Percentiles rank a stretch among this genome's conserved stretches.
phyloP scores from a whole-genome alignment of 2,888 invertebrate genomes.

The Agonopterix arenella region DNA sequence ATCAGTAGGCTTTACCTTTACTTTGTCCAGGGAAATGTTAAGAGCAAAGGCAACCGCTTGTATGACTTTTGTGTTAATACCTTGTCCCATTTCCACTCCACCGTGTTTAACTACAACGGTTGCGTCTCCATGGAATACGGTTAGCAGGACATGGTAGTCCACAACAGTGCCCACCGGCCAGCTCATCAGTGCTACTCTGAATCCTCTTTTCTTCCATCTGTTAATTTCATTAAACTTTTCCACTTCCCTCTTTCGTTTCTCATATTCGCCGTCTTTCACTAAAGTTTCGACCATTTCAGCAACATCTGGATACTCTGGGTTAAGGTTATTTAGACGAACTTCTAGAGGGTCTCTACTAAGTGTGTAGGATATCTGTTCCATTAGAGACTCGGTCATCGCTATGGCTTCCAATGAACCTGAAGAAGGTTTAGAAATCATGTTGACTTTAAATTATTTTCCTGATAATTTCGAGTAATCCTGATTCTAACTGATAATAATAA shows the following conservation, averaged over 20 bases:
- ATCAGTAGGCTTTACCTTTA: constrained; percentile 80
- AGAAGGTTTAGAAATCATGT: neutral
- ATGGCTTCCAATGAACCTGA: constrained; percentile 80
- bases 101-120: constrained; percentile 78
- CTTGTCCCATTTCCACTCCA: constrained; percentile 82
- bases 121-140: constrained; percentile 61
- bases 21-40: constrained; percentile 74
- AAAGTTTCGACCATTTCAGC: constrained; percentile 61
- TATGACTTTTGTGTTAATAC: constrained; percentile 82
- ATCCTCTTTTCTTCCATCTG: constrained; percentile 83
- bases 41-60: constrained; percentile 82
- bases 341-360: constrained; percentile 74
- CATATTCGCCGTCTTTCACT: constrained; percentile 52
- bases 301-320: constrained; percentile 58
- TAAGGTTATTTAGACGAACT: constrained; percentile 52
- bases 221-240: constrained; percentile 78
- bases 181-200: constrained; percentile 40
- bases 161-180: constrained; percentile 11
- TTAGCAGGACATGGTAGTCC: constrained; percentile 11
- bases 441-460: neutral
- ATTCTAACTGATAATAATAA: no score
- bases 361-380: constrained; percentile 79
- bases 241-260: constrained; percentile 53
- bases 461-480: no score
- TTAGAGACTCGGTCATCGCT: constrained; percentile 77